Conservation (phyloP, 1,140 invertebrate species). For the Drosophila sproati region DNA sequence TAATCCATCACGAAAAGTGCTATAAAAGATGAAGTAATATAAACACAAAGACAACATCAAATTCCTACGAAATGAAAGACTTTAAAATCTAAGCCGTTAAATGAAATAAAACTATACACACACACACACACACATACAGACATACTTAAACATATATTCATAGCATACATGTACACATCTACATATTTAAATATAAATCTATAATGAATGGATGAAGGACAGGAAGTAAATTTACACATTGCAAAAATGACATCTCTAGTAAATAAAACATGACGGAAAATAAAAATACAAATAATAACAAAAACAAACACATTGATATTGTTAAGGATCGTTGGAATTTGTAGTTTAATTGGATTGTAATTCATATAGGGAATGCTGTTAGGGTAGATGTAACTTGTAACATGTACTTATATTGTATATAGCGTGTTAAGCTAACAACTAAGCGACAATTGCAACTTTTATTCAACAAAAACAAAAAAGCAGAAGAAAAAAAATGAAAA, state of each 20-base stretch:
- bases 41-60: constrained; percentile 76
- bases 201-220: constrained; percentile 33
- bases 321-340: constrained; percentile 81
- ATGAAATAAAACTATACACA: constrained; percentile 65
- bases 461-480: constrained; percentile 3
- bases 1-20: constrained; percentile 54
- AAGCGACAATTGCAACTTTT: constrained; percentile 45
- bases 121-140: constrained; percentile 13
- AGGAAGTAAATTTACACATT: constrained; percentile 61
- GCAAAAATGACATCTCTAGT: constrained; percentile 66
- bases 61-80: constrained; percentile 84
- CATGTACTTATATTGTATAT: constrained; percentile 73
- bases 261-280: constrained; percentile 30
- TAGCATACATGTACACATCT: constrained; percentile 23
- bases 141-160: constrained; percentile 25
- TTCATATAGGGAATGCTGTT: constrained; percentile 77
- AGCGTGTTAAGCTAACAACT: constrained; percentile 60
- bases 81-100: constrained; percentile 82
- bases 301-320: constrained; percentile 47
- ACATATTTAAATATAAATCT: constrained; percentile 28
- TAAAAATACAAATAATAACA: background rate
- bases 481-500: background rate
- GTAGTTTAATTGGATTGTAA: constrained; percentile 76
- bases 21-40: constrained; percentile 38
- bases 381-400: constrained; percentile 69